Base-by-base conservation (phyloP, 2,113 vertebrate genomes). In the Calyptomena viridis region DNA sequence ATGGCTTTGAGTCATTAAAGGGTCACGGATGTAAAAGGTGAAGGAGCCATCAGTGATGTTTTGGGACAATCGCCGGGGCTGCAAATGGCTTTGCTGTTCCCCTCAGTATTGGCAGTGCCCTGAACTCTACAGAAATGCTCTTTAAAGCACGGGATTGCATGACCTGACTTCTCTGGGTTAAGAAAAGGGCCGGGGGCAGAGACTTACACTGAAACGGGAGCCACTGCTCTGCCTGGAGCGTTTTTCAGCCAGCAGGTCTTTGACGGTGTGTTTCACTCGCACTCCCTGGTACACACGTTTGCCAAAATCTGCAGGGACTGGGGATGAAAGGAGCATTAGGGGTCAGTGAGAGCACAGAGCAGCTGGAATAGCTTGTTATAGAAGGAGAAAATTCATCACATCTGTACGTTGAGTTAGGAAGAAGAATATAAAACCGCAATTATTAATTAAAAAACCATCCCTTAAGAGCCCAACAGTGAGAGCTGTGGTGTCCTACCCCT, bases 231-330 rank as follows among this genome's bases (percentile, higher is more conserved):
- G 99, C 63, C 97, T 97, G 33, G 98, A 99, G 37, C 99, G 95
- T 81, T 99, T 99, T 74, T 99, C 99, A 7, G 99, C 99, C 84
- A 99, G 98, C 10, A 99, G 98, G 39, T 99, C 99, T 95, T 99
- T 99, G 93, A 99, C 99, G 0, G 99, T 99, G 93, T 99, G 99
- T 73, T 99, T 99, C 69, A 99, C 99, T 47, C 99, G 95, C 52
- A 99, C 99, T 1, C 99, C 99, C 82, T 99, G 99, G 97, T 99
- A 99, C 71, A 99, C 98, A 1, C 99, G 94, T 71, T 99, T 99
- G 40, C 98, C 98, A 72, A 98, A 99, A 81, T 99, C 99, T 98
- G 97, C 95, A n/a, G 98, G 91, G 79, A 97, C 97, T 98, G 89
- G 96, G 58, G 90, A 52, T 2, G 44, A 74, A 64, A 80, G 0